A percentile compares a stretch with the other conserved stretches of the same genome.
Conservation (phyloP, 2,113 vertebrate genomes). For the Ailuropoda melanoleuca region DNA sequence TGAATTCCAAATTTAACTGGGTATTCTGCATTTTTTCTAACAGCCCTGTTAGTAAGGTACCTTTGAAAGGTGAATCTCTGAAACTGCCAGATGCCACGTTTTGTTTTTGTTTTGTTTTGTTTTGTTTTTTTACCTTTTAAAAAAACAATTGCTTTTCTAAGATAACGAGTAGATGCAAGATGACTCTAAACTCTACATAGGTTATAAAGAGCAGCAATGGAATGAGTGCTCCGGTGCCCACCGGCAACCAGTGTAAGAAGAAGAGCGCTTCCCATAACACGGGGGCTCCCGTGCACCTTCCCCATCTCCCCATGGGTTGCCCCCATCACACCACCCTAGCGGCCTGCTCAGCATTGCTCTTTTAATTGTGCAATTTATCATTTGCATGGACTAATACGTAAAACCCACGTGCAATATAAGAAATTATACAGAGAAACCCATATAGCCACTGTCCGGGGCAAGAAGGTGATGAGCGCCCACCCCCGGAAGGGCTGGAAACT, state of each 20-base stretch:
- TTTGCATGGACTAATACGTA: neutral
- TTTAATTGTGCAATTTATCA: neutral
- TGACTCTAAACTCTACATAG: neutral
- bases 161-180: neutral
- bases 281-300: neutral
- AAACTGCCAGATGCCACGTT: neutral
- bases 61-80: neutral
- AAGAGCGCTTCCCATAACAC: too few relatives aligned
- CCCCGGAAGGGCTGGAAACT: neutral
- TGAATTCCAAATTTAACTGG: neutral
- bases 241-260: neutral
- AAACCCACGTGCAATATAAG: too few relatives aligned
- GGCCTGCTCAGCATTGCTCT: neutral
- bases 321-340: neutral
- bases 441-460: fast-evolving
- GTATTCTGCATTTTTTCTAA: neutral
- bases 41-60: neutral
- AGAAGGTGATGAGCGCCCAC: too few relatives aligned
- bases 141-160: neutral
- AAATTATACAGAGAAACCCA: neutral
- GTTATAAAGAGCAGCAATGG: neutral
- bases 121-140: neutral
- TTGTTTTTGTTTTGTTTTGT: too few relatives aligned
- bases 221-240: neutral
- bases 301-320: too few relatives aligned